Percentiles rank a stretch among this genome's conserved stretches.
These are phyloP conservation scores for Dastarcus helophoroides DNA, from an alignment of 2,888 invertebrate species.

Conservation along the genomic window DNA sequence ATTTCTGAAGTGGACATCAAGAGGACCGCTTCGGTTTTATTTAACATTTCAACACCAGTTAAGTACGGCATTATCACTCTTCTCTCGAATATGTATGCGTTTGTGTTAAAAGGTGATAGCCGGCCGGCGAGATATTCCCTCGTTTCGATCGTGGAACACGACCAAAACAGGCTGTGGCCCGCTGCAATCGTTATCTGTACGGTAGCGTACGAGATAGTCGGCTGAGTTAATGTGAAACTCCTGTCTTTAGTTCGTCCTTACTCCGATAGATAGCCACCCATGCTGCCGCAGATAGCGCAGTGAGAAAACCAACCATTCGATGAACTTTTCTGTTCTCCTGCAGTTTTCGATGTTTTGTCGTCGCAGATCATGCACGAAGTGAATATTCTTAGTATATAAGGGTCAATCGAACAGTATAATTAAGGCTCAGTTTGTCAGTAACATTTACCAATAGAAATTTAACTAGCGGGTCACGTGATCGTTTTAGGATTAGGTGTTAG, in stretches of 20 bases:
- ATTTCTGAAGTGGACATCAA: slow-evolving; percentile 17
- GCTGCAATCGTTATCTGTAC: slow-evolving; percentile 33
- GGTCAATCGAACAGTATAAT: too few relatives aligned
- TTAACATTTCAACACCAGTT: slow-evolving; percentile 37
- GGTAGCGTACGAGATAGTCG: slow-evolving; percentile 33
- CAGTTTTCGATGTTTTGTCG: too few relatives aligned
- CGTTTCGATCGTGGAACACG: slow-evolving; percentile 9
- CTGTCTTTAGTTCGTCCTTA: slow-evolving; percentile 29
- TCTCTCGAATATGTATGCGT: slow-evolving; percentile 25
- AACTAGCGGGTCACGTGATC: too few relatives aligned
- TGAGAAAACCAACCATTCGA: slow-evolving; percentile 4
- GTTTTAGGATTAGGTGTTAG: too few relatives aligned
- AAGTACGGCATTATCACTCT: slow-evolving; percentile 36
- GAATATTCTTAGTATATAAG: too few relatives aligned
- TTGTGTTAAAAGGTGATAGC: slow-evolving; percentile 31
- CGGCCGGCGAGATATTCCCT: slow-evolving; percentile 18
- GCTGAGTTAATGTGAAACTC: slow-evolving; percentile 34
- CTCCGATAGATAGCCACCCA: slow-evolving; percentile 36
- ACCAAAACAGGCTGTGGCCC: slow-evolving; percentile 16
- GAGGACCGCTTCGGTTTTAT: slow-evolving; percentile 29
- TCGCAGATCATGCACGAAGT: too few relatives aligned
- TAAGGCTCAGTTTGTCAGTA: neutral
- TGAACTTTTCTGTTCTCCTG: slow-evolving; percentile 10
- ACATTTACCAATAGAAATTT: too few relatives aligned
- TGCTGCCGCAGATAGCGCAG: slow-evolving; percentile 6